Evolutionary conservation across 1,140 invertebrate species (phyloP), one percentile per base, ranked within the genome.

Genomic region (Chrysomallon squamiferum): DNA sequence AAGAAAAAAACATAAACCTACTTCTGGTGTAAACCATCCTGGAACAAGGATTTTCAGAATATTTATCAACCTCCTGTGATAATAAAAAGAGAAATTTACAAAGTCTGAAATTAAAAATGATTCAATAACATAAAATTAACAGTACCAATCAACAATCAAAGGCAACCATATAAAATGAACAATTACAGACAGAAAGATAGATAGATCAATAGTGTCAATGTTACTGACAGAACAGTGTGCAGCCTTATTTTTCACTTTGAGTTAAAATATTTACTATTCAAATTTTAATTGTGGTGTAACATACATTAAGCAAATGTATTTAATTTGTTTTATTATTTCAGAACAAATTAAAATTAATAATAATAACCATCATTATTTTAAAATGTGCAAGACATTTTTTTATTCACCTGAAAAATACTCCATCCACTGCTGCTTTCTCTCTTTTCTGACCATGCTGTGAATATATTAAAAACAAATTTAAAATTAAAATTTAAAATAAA

Each of bases 1-100:
- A 33, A 15, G 27, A 29, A 20, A 20, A 47, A n/a, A 27, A 38
- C 15, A 41, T 15, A 52, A 57, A 62, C 56, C 59, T 71, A 88
- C 87, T 79, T 88, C 87, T 32, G 73, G 66, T 45, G 82, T 82
- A 32, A 88, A 82, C 59, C 85, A 75, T 30, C 92, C 90, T 18
- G 96, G 96, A 58, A 98, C 88, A 61, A 95, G 89, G 70, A 98
- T 94, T 54, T 90, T 89, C 62, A 97, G 87, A 74, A 98, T 87
- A 72, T 88, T 84, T 30, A 87, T 87, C 25, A 98, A 82, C 80
- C 95, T 93, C 65, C 89, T 85, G 69, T 27, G 77, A 74, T 56
- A 58, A 50, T 63, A 32, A 62, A 67, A 33, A 49, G 59, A 50
- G n/a, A 45, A 65, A 58, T 38, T 35, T 22, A 18, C 52, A 43